These are phyloP conservation scores for Ivindomyrus marchei DNA, from an alignment of 2,113 vertebrate genomes.

Conservation along the genomic window DNA sequence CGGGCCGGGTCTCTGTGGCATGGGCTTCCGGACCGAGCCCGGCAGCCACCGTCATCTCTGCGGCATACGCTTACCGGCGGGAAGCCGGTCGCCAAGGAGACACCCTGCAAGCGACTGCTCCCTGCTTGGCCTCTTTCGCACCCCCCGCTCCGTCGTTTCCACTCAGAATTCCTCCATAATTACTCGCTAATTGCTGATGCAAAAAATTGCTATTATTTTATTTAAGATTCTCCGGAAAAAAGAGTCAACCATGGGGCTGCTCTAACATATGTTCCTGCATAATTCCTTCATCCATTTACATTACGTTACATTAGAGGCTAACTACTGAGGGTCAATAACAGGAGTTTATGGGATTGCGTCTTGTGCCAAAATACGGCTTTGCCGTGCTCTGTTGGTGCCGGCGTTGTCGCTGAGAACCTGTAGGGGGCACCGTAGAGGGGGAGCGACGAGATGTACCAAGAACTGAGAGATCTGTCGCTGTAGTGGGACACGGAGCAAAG, in stretches of 20 bases:
- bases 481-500: neutral
- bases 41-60: neutral
- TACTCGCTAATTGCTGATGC: neutral
- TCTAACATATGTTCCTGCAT: neutral
- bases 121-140: neutral
- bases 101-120: neutral
- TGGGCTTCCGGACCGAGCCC: neutral
- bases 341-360: neutral
- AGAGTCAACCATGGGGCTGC: neutral
- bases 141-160: neutral
- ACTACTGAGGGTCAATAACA: neutral
- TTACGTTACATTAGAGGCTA: neutral
- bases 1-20: neutral
- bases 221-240: neutral
- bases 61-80: neutral
- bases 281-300: neutral
- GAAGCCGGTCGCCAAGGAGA: neutral
- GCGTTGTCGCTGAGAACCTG: neutral
- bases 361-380: neutral
- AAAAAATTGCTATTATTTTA: neutral
- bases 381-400: neutral
- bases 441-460: neutral
- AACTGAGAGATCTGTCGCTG: neutral
- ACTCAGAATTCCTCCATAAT: neutral
- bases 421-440: neutral